These are phyloP conservation scores for Andrena cerasifolii DNA, from an alignment of 1,140 invertebrate genomes.

Conservation along the genomic window DNA sequence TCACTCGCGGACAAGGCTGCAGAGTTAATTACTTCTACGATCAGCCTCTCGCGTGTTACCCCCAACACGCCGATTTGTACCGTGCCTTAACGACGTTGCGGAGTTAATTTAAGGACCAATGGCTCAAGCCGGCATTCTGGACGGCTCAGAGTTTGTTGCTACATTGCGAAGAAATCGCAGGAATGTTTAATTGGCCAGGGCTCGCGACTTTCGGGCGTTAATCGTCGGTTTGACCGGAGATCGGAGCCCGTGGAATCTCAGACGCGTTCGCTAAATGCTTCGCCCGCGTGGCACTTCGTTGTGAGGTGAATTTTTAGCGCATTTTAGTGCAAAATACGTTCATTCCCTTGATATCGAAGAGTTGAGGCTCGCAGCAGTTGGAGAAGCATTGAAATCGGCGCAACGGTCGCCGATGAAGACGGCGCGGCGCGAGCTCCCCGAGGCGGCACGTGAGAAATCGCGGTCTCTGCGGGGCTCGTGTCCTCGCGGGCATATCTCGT, in stretches of 20 bases:
- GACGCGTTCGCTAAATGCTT: neutral
- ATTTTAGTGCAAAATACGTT: no score
- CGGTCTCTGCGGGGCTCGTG: slow-evolving; percentile 17
- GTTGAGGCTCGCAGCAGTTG: no score
- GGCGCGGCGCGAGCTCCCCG: neutral
- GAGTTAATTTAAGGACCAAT: neutral
- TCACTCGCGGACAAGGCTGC: no score
- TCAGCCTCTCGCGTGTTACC: neutral
- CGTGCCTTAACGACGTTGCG: neutral
- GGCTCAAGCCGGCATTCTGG: neutral
- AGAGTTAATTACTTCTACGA: neutral
- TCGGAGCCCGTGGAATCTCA: neutral
- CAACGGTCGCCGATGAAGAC: slow-evolving; percentile 28
- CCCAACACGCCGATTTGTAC: neutral
- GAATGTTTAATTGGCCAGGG: slow-evolving; percentile 10
- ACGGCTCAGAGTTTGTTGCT: neutral
- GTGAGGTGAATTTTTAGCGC: no score
- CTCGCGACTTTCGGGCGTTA: neutral
- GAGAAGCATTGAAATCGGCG: no score
- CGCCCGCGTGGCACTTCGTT: no score
- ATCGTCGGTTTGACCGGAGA: neutral
- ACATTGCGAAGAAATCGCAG: slow-evolving; percentile 8
- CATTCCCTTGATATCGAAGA: no score
- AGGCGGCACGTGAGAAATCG: slow-evolving; percentile 51
- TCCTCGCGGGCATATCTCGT: slow-evolving; percentile 38